These are phyloP conservation scores for Synanthedon myopaeformis DNA, from an alignment of 2,888 invertebrate genomes.

Conservation along the genomic window DNA sequence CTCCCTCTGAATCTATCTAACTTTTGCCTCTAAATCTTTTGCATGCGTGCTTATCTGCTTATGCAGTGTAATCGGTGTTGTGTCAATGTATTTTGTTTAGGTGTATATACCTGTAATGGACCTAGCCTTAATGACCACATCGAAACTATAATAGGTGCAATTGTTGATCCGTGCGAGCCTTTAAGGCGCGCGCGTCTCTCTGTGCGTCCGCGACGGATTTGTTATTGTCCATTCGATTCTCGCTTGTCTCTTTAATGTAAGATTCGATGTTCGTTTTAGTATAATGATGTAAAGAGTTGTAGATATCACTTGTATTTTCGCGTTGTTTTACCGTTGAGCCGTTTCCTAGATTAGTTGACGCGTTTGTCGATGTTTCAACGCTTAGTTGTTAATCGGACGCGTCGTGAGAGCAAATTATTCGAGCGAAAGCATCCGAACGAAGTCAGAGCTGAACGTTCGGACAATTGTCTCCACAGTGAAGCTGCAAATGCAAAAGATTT, in stretches of 20 bases:
- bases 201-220: constrained; percentile 9
- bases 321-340: constrained; percentile 40
- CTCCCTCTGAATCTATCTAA: constrained; percentile 26
- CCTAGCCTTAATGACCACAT: constrained; percentile 68
- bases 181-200: constrained; percentile 6
- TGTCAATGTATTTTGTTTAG: constrained; percentile 54
- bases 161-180: constrained; percentile 20
- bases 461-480: constrained; percentile 58
- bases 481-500: constrained; percentile 70
- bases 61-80: constrained; percentile 44
- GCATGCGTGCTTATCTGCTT: constrained; percentile 69
- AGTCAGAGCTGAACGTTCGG: constrained; percentile 53
- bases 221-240: constrained; percentile 39
- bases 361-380: constrained; percentile 53
- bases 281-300: constrained; percentile 36
- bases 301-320: constrained; percentile 27
- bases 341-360: constrained; percentile 35
- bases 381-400: constrained; percentile 51
- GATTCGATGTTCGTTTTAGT: constrained; percentile 52
- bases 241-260: constrained; percentile 55
- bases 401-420: constrained; percentile 56
- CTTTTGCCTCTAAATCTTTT: constrained; percentile 63
- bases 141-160: constrained; percentile 57
- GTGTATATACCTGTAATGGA: constrained; percentile 52
- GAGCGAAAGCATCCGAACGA: constrained; percentile 40